Evolutionary conservation across 2,888 invertebrate genomes (phyloP), one percentile per base, ranked within the genome.

Genomic region (Agrochola litura): DNA sequence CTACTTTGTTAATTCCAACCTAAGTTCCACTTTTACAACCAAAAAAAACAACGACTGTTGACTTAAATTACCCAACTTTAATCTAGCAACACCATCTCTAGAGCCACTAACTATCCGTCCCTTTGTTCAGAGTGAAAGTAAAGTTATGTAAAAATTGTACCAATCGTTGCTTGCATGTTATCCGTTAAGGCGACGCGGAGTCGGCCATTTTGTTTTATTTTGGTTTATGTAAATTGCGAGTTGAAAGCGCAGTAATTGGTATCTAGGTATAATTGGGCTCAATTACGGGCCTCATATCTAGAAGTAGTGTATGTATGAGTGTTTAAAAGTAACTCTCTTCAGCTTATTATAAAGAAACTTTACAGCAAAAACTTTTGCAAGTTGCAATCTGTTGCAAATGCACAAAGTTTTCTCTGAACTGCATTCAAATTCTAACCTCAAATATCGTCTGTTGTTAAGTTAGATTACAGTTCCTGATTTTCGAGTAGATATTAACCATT

Each of bases 101-200:
- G 54, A 79, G 16, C 54, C 12, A 41, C 56, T 14, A n/a, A 43
- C 58, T 60, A 19, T 43, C 64, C 52, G 73, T 75, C 87, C 82
- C 82, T 87, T 79, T 78, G 77, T 74, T 69, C 61, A 14, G 12
- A 72, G 89, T 84, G 88, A 88, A 88, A 88, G 88, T 86, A 65
- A 56, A 64, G 86, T 86, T 86, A 86, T 86, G 83, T 86, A 86
- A 86, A 86, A 81, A 86, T 46, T 79, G 80, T 80, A 78, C 68
- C 88, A 85, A 87, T 77, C 85, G 63, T 46, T 60, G 73, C 84
- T 63, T 66, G 76, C 70, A 66, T 76, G 77, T 71, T 76, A 64
- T 64, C 19, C 30, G 68, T 85, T 85, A 85, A 85, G 84, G 87
- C 75, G 49, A 66, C n/a, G 63, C 6, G 25, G 14, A 2, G 49